Percentiles rank a stretch among this genome's conserved stretches.
These are phyloP conservation scores for Acronicta psi DNA, from an alignment of 2,888 invertebrate species.

Conservation along the genomic window DNA sequence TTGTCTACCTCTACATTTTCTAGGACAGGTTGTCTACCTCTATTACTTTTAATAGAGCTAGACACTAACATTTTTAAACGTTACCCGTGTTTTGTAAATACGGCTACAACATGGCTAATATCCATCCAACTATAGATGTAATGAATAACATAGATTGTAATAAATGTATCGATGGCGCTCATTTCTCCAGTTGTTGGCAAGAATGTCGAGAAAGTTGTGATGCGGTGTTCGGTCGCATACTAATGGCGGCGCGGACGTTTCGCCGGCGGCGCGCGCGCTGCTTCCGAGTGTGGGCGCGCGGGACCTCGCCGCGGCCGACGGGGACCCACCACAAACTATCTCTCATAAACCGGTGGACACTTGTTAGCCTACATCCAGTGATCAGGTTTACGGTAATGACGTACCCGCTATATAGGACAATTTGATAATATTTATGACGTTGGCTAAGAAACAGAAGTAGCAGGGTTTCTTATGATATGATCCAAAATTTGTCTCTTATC, in stretches of 20 bases:
- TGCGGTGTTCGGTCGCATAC: conserved; percentile 85
- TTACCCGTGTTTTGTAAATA: too few species aligned
- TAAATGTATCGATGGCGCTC: conserved; percentile 78
- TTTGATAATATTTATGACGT: neutral
- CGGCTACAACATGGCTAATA: neutral
- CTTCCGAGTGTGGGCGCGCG: conserved; percentile 59
- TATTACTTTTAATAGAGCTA: too few species aligned
- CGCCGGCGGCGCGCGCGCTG: conserved; percentile 60
- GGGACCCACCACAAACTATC: conserved; percentile 57
- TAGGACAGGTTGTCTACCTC: too few species aligned
- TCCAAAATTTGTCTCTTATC: too few species aligned
- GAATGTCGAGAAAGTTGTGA: conserved; percentile 89
- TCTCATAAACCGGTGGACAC: conserved; percentile 79
- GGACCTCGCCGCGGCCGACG: conserved; percentile 43
- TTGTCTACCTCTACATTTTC: too few species aligned
- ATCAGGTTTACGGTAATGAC: conserved; percentile 59
- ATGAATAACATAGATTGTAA: conserved; percentile 59
- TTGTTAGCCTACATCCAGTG: conserved; percentile 82
- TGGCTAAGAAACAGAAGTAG: too few species aligned
- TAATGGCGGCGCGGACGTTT: conserved; percentile 78
- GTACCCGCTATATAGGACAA: conserved; percentile 17
- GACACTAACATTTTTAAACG: too few species aligned
- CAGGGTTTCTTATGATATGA: too few species aligned
- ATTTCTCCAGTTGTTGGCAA: conserved; percentile 84
- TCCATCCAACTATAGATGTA: conserved; percentile 19